phyloP scores from a whole-genome alignment of 2,888 invertebrate genomes.

The Theretra japonica region DNA sequence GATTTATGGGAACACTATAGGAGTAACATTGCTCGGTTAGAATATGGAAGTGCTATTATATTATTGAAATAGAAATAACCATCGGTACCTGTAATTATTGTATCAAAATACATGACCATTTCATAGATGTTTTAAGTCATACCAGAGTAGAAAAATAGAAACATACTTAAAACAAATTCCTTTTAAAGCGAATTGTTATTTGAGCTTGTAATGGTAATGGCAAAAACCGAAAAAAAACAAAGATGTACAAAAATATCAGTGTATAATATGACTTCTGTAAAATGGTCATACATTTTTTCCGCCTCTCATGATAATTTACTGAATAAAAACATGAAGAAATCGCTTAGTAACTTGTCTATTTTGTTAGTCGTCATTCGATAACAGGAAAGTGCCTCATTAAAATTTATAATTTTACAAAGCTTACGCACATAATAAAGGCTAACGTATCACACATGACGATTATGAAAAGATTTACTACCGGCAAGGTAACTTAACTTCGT shows the following conservation, averaged over 20 bases:
- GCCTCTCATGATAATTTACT: not conserved
- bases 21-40: conserved; percentile 54
- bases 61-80: conserved; percentile 40
- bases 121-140: not conserved
- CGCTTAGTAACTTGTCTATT: not conserved
- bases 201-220: not conserved
- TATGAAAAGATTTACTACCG: no score
- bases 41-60: conserved; percentile 34
- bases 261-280: not conserved
- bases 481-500: no score
- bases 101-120: conserved; percentile 11
- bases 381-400: not conserved
- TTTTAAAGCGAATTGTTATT: not conserved
- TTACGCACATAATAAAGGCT: no score
- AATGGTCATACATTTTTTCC: conserved; percentile 7
- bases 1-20: conserved; percentile 45
- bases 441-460: no score
- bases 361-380: not conserved
- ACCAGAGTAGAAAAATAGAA: not conserved
- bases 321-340: not conserved
- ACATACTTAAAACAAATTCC: not conserved
- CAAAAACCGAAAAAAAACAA: no score
- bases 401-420: not conserved
- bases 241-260: not conserved
- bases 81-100: conserved; percentile 39